Evolutionary conservation across 2,113 vertebrate species (phyloP).

Genomic region (Plecturocebus donacophilus): DNA sequence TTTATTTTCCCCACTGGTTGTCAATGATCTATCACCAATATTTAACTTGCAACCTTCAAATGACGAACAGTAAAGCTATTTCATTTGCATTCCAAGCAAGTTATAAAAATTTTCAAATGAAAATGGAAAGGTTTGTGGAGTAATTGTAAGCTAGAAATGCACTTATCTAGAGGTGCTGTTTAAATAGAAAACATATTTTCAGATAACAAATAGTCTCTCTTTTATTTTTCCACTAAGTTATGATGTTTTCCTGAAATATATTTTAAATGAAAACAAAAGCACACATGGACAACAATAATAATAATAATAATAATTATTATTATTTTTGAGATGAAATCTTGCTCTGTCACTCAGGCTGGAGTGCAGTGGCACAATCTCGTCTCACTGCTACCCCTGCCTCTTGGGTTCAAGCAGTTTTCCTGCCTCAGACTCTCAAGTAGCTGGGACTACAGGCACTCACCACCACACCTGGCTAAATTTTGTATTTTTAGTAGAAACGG

Average conservation of each 20-base stretch:
- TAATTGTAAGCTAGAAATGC: conserved; percentile 23
- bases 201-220: neutral
- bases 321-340: no score
- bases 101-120: conserved; percentile 24
- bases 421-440: no score
- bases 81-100: conserved; percentile 15
- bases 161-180: neutral
- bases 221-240: neutral
- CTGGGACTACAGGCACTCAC: no score
- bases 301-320: neutral
- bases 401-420: no score
- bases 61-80: neutral
- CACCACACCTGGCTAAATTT: no score
- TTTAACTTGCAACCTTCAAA: neutral
- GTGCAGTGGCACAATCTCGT: no score
- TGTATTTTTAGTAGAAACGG: no score
- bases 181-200: conserved; percentile 34
- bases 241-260: neutral
- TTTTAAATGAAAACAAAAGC: conserved; percentile 30
- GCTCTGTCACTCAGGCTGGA: no score
- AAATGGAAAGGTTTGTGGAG: conserved; percentile 26
- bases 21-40: neutral
- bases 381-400: no score
- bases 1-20: conserved; percentile 23
- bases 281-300: neutral